Base-by-base conservation (phyloP, 2,888 invertebrate genomes). In the Parnassius apollo region DNA sequence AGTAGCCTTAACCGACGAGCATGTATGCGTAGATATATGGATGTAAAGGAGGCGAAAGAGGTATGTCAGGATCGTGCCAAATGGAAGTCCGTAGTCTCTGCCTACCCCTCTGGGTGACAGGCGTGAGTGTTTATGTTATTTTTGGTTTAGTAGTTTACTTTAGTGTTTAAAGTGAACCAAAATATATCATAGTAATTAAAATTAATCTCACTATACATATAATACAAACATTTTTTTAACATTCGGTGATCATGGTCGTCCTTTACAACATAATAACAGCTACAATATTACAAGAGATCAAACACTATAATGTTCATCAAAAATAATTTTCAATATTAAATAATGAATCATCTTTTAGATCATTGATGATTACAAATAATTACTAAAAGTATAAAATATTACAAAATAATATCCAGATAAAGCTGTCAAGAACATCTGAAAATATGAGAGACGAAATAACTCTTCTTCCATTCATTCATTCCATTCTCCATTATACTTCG, bases 171-270 rank as follows among this genome's bases (percentile, higher is more conserved):
- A 22, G 45, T n/a, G 10, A 56, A 60, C 25, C 50, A 45, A 54
- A 62, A 59, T 60, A 59, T 57, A 59, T 52, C 64, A 35, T 25
- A 45, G 52, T 48, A 48, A 18, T 52, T 64, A 64, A 42, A 52
- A 60, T 56, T 64, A 64, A 57, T 59, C 59, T 57, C 59, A 64
- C 64, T 59, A 60, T 59, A 60, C 22, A 64, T 60, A 60, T 25
- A 52, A 57, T 60, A 59, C 51, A 18, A 42, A 57, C 57, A 50
- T 35, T 57, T 63, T 59, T 55, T 63, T 42, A 65, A 61, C 60
- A 75, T 75, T 87, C 88, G 88, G 88, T 88, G 88, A 86, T 83
- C 82, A 81, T 75, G 75, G 80, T 88, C 88, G 88, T 88, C 88
- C 86, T 79, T 78, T 76, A 64, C 9, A 71, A 71, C 68, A 71